Evolutionary conservation across 2,888 invertebrate genomes (phyloP), one percentile per base, ranked within the genome.

Genomic region (Mythimna albipuncta): DNA sequence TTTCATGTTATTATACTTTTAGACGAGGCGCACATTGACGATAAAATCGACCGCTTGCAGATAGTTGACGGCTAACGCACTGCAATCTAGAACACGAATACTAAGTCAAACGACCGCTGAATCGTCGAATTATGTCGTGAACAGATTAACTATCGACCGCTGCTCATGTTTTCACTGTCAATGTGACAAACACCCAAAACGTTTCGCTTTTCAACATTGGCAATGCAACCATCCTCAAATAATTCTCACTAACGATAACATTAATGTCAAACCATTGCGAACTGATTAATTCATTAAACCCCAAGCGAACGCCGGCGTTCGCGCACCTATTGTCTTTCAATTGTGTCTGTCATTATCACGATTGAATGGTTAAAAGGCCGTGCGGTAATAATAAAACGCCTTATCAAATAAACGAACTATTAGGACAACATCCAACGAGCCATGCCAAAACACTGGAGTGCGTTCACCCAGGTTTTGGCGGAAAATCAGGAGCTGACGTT

Each of bases 401-500:
- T 92, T 92, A 95, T 93, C 92, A 89, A 93, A 95, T 92, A 91
- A 92, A 93, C 92, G 90, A 92, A 94, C 94, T 93, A 94, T 94
- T 95, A 95, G 94, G 95, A 94, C 90, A 90, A 90, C 93, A 91
- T 95, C 95, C 95, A 95, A 93, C 89, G 89, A 89, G 82, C 89
- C 91, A 91, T 93, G 95, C 95, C 96, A 96, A 95, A 94, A 93
- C 94, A 91, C 95, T 94, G 94, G 94, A 95, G 96, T 91, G 92
- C 96, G 92, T 95, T 95, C 93, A 95, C 93, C 95, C 93, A 89
- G 91, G 91, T 95, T 95, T 96, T 96, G 95, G 95, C 96, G 94
- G 94, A 92, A 94, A 94, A 94, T 92, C 93, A 88, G 88, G 77
- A 87, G 88, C 74, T 93, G 92, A 93, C 93, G 94, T 92, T 93